A percentile compares a stretch with the other conserved stretches of the same genome.
Evolutionary conservation across 1,140 invertebrate species (phyloP).

Genomic region (Drosophila kepulauana): DNA sequence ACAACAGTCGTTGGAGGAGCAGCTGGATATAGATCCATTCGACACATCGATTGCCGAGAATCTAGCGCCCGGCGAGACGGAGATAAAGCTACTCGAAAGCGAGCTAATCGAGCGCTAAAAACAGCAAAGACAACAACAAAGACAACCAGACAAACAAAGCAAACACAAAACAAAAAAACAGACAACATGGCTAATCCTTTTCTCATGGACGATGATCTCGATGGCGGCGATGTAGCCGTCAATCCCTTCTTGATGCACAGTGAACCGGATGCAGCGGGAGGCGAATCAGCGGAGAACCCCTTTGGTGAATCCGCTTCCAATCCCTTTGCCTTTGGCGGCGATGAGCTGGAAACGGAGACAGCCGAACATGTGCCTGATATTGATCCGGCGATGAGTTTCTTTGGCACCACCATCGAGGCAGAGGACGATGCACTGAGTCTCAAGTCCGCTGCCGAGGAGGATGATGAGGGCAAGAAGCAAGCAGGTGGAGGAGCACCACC

Average conservation of each 20-base stretch:
- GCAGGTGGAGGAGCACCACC: conserved; percentile 85
- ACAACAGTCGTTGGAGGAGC: conserved; percentile 34
- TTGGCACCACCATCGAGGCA: conserved; percentile 74
- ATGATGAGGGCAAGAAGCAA: conserved; percentile 70
- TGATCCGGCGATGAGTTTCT: conserved; percentile 77
- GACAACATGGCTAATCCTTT: conserved; percentile 91
- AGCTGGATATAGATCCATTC: conserved; percentile 89
- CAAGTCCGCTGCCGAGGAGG: conserved; percentile 76
- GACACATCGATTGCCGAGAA: conserved; percentile 92
- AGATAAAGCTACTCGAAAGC: conserved; percentile 91
- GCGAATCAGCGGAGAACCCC: conserved; percentile 68
- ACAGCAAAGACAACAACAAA: conserved; percentile 39
- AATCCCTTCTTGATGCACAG: conserved; percentile 87
- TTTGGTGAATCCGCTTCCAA: conserved; percentile 85
- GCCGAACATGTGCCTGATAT: conserved; percentile 61
- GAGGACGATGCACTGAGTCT: conserved; percentile 77
- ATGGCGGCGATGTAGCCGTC: conserved; percentile 85
- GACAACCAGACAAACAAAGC: not conserved
- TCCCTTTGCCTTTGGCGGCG: conserved; percentile 87
- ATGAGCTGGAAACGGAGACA: conserved; percentile 65
- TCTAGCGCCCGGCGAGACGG: conserved; percentile 91
- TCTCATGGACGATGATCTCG: conserved; percentile 89
- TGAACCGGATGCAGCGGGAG: conserved; percentile 40
- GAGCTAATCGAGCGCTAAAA: conserved; percentile 87
- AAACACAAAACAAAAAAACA: conserved; percentile 3